Evolutionary conservation across 2,888 invertebrate species (phyloP).

Genomic region (Heliconius ethilla): DNA sequence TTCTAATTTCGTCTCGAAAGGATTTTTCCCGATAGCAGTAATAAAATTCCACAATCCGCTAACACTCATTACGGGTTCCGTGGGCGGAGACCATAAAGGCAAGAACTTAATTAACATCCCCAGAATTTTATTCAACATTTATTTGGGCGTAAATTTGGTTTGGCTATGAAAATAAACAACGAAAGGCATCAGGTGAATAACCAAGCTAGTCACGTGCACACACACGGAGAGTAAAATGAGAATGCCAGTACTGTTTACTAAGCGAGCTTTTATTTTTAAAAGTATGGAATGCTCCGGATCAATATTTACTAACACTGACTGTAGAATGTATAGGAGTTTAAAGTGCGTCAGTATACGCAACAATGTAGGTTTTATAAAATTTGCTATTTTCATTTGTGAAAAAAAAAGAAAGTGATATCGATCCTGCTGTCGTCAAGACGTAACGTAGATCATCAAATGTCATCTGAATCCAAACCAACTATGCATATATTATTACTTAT

Average conservation of each 20-base stretch:
- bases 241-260: slow-evolving; percentile 31
- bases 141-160: slow-evolving; percentile 73
- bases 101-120: slow-evolving; percentile 76
- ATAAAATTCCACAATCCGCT: slow-evolving; percentile 45
- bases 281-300: slow-evolving; percentile 19
- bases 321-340: background rate
- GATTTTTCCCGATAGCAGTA: slow-evolving; percentile 36
- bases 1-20: slow-evolving; percentile 34
- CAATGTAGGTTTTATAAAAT: background rate
- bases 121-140: slow-evolving; percentile 66
- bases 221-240: slow-evolving; percentile 32
- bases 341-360: background rate
- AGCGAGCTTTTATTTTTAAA: slow-evolving; percentile 28
- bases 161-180: slow-evolving; percentile 74
- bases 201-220: slow-evolving; percentile 47
- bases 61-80: slow-evolving; percentile 60
- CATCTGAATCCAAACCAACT: no score
- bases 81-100: slow-evolving; percentile 62
- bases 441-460: no score
- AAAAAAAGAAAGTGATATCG: no score
- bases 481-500: no score
- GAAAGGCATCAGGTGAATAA: slow-evolving; percentile 60
- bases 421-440: no score
- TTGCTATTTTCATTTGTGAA: no score
- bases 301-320: slow-evolving; percentile 22